Base-by-base conservation (phyloP, 2,888 invertebrate genomes). In the Caenorhabditis plicata region DNA sequence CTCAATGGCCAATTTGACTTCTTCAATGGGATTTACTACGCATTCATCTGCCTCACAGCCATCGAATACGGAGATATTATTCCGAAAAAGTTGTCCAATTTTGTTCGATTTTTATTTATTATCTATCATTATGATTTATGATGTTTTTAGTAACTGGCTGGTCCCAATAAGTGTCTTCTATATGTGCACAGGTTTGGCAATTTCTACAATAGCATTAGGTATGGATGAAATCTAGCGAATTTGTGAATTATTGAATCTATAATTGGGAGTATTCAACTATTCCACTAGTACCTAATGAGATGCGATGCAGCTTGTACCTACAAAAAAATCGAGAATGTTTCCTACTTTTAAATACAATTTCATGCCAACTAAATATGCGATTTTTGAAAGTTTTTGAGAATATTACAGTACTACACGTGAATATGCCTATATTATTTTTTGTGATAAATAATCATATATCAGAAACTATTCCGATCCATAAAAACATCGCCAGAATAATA, bases 61-160 rank as follows among this genome's bases (percentile, higher is more conserved):
- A 78, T 78, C 43, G 78, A 78, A 60, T 78, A 74, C 51, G 78
- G 78, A 13, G 74, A 73, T 48, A 64, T 79, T 23, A 67, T 78
- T 31, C 76, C 77, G 1, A 49, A 69, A 54, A 73, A 67, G 73
- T 73, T 23, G 7, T n/a, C n/a, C 3, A 3, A 3, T 39, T 5
- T n/a, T 25, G 15, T 4, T 5, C 17, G 9, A 9, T 31, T 29
- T 3, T 27, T 9, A 9, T 11, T 11, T 7, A 5, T n/a, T 19
- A 19, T 7, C 15, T 27, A 26, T 4, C 15, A 17, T 11, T n/a
- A n/a, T n/a, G n/a, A n/a, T n/a, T n/a, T n/a, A n/a, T n/a, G n/a
- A n/a, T 3, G 22, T 49, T 45, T 73, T 36, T 54, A 77, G 76
- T 38, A 70, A 67, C 48, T 63, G 64, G 45, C 73, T 63, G 46